These are phyloP conservation scores for Anabas testudineus DNA, from an alignment of 2,797 vertebrate genomes.

Conservation along the genomic window DNA sequence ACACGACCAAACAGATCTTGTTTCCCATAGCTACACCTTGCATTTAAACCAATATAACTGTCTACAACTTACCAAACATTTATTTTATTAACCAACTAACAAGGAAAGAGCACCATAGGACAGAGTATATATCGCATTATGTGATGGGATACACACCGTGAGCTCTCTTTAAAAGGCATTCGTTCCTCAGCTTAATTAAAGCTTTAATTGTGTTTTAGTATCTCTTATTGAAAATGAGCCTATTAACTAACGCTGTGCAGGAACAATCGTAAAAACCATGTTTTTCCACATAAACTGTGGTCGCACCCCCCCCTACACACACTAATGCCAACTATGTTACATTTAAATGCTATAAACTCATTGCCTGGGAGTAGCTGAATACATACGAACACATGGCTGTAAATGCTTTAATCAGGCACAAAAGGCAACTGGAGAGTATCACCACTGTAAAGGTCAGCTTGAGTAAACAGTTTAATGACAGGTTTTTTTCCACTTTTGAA, in stretches of 20 bases:
- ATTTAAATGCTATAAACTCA: constrained; percentile 58
- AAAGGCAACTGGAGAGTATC: constrained; percentile 55
- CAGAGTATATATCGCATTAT: constrained; percentile 58
- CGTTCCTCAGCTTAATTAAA: constrained; percentile 61
- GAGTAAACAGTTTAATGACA: constrained; percentile 70
- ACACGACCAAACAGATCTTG: neutral
- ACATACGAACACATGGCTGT: constrained; percentile 49
- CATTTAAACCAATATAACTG: constrained; percentile 29
- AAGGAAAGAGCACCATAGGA: constrained; percentile 47
- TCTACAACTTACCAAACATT: constrained; percentile 57
- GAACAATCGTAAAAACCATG: constrained; percentile 71
- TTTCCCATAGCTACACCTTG: constrained; percentile 16
- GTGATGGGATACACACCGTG: constrained; percentile 61
- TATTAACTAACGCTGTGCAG: constrained; percentile 71
- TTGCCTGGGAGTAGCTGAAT: constrained; percentile 46
- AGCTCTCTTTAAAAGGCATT: constrained; percentile 58
- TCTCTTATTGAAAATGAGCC: constrained; percentile 78
- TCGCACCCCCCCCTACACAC: constrained; percentile 50
- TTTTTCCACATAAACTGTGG: constrained; percentile 81
- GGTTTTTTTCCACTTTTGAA: constrained; percentile 32
- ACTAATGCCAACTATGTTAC: constrained; percentile 55
- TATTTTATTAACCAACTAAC: constrained; percentile 61
- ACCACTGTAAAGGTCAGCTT: constrained; percentile 65
- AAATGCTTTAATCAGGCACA: constrained; percentile 63
- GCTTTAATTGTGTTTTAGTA: constrained; percentile 69